Base-by-base conservation (phyloP, 64 coral and sea anemone species). In the Dendronephthya gigantea region DNA sequence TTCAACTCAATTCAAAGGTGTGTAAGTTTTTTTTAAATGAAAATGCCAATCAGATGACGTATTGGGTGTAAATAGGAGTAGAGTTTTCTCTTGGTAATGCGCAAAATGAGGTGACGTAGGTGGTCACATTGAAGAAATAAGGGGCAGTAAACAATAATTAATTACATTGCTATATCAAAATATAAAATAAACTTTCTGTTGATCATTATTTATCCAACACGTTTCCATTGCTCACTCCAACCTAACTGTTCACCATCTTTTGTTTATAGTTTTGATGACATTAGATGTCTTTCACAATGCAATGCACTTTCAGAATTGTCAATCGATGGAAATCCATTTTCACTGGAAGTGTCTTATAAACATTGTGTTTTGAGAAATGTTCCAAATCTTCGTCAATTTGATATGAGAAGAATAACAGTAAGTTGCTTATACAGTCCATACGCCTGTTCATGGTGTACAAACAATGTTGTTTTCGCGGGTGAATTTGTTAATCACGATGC, bases 1-100 rank as follows among this genome's bases (percentile, higher is more conserved):
- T 93, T 96, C 66, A 96, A 96, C 65, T 86, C 86, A 39, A 96
- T 96, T 23, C 83, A 91, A 55, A 96, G 94, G 94, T 96, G 94
- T 96, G 65, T 7, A n/a, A 45, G 41, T 62, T 0, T 62, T 7
- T n/a, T 22, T 62, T 62, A 62, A 62, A 17, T n/a, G n/a, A n/a
- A n/a, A n/a, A n/a, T n/a, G n/a, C n/a, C n/a, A n/a, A n/a, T n/a
- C n/a, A n/a, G n/a, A n/a, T n/a, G n/a, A n/a, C n/a, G n/a, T n/a
- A n/a, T n/a, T n/a, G n/a, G n/a, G n/a, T n/a, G n/a, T n/a, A n/a
- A n/a, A n/a, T n/a, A n/a, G n/a, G n/a, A n/a, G n/a, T n/a, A n/a
- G n/a, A n/a, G n/a, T n/a, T n/a, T n/a, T n/a, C n/a, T n/a, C n/a
- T n/a, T n/a, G n/a, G n/a, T n/a, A n/a, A n/a, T n/a, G n/a, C n/a